A percentile compares a stretch with the other conserved stretches of the same genome.
phyloP scores from a whole-genome alignment of 2,113 vertebrate species.

The Myrmophylax atrothorax region DNA sequence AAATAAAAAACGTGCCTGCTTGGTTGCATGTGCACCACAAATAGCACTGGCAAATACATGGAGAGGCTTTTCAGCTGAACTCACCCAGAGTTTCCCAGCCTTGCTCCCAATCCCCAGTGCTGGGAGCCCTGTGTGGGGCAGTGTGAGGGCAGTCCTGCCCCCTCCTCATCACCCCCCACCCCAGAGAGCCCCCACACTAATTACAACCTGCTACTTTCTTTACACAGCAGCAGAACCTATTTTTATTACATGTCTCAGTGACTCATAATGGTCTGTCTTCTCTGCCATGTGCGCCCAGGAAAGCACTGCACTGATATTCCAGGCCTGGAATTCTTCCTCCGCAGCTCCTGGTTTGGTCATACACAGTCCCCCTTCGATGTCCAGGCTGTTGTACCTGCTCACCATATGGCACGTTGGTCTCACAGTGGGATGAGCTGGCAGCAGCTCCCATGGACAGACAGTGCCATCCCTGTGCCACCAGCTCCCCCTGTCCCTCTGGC shows the following conservation, averaged over 20 bases:
- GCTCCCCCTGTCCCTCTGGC: background rate
- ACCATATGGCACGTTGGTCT: slow-evolving; percentile 46
- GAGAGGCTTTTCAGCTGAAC: background rate
- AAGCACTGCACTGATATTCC: slow-evolving; percentile 55
- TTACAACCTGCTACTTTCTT: slow-evolving; percentile 33
- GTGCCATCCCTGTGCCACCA: background rate
- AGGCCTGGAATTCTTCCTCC: slow-evolving; percentile 63
- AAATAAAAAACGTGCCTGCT: slow-evolving; percentile 56
- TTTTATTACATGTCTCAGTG: slow-evolving; percentile 40
- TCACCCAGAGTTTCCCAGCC: background rate
- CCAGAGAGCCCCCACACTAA: background rate
- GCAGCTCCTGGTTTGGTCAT: slow-evolving; percentile 50
- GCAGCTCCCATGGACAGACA: slow-evolving; percentile 41
- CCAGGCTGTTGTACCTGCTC: slow-evolving; percentile 60
- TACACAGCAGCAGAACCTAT: slow-evolving; percentile 7
- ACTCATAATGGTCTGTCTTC: slow-evolving; percentile 25
- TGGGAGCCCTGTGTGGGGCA: background rate
- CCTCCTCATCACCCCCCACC: background rate
- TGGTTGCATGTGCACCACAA: slow-evolving; percentile 30
- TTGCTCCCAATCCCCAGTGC: background rate
- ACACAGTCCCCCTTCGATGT: slow-evolving; percentile 22
- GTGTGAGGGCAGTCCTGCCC: background rate
- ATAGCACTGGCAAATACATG: slow-evolving; percentile 18
- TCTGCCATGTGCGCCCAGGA: slow-evolving; percentile 53
- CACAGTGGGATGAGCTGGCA: slow-evolving; percentile 60